A percentile compares a stretch with the other conserved stretches of the same genome.
These are phyloP conservation scores for Cepphus grylle DNA, from an alignment of 2,113 vertebrate genomes.

Conservation along the genomic window DNA sequence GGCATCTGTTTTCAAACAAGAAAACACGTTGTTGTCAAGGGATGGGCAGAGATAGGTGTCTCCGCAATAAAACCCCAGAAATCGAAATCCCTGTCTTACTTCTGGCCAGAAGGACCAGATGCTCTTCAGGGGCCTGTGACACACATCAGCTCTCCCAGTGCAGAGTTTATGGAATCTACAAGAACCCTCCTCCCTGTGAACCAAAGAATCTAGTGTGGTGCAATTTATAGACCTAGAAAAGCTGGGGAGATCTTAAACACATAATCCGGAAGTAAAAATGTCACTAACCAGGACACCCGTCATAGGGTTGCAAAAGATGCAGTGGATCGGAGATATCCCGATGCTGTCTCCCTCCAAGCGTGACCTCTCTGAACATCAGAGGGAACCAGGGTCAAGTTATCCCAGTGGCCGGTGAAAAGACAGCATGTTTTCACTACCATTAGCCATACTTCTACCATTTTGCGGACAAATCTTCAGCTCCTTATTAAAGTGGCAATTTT, in stretches of 20 bases:
- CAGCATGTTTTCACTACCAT: rapidly evolving
- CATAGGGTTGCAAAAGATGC: rapidly evolving
- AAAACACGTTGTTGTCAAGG: background rate
- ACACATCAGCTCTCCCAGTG: background rate
- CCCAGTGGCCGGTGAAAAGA: rapidly evolving
- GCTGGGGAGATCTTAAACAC: background rate
- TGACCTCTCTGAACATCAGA: background rate
- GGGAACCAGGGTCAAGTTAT: background rate
- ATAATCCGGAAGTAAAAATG: rapidly evolving
- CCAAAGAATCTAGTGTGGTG: rapidly evolving
- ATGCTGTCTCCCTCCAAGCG: rapidly evolving
- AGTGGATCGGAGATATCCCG: rapidly evolving
- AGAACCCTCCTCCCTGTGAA: rapidly evolving
- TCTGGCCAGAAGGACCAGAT: background rate
- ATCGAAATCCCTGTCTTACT: background rate
- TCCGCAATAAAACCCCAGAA: background rate
- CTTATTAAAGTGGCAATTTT: background rate
- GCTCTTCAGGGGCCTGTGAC: background rate
- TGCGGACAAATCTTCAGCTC: background rate
- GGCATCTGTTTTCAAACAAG: background rate
- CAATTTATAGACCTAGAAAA: background rate
- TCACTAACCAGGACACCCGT: background rate
- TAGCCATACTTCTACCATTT: rapidly evolving
- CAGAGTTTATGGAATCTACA: background rate
- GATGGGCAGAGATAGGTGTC: background rate